Base-by-base conservation (phyloP, 2,888 invertebrate species). In the Oscheius sp. region DNA sequence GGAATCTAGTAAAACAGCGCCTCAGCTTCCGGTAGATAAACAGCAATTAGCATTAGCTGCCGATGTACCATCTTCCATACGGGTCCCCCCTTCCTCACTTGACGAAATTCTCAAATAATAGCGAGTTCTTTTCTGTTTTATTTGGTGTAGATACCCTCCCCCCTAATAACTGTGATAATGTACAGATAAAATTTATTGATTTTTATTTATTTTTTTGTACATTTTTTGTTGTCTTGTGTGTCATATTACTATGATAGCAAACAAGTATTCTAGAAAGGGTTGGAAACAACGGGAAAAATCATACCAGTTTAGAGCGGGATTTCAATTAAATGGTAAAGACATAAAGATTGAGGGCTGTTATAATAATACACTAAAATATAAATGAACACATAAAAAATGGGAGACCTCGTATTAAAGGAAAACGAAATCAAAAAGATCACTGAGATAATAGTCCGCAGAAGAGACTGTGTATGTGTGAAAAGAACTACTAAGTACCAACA, bases 1-100 rank as follows among this genome's bases (percentile, higher is more conserved):
- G 9, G 83, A 81, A 63, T 83, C 83, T 5, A 75, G 78, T 16
- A 69, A 74, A 35, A 81, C 79, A 0, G 81, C 83, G 9, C 76
- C 80, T 45, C 74, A 77, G 21, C 76, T 83, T 9, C 83, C 83
- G 23, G 69, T 82, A 23, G 77, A 66, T 23, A 66, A 13, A 23
- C 55, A 25, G 21, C 2, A 9, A 13, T 21, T 18, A 25, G 55
- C 55, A 23, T 13, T 55, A 18, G 55, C 55, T 13, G 23, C 55
- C 5, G 70, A 70, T 43, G 18, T 45, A 41, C 72, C 55, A 56
- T n/a, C 66, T 53, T 27, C 46, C 12, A 18, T 45, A 23, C 72
- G 58, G 55, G 55, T 49, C 9, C 46, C 72, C 56, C 29, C 61
- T 25, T 61, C 72, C 16, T 46, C 58, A 29, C 59, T 70, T 45